Percentiles rank a stretch among this genome's conserved stretches.
phyloP scores from a whole-genome alignment of 2,888 invertebrate species.

The Drosophila flavopinicola region DNA sequence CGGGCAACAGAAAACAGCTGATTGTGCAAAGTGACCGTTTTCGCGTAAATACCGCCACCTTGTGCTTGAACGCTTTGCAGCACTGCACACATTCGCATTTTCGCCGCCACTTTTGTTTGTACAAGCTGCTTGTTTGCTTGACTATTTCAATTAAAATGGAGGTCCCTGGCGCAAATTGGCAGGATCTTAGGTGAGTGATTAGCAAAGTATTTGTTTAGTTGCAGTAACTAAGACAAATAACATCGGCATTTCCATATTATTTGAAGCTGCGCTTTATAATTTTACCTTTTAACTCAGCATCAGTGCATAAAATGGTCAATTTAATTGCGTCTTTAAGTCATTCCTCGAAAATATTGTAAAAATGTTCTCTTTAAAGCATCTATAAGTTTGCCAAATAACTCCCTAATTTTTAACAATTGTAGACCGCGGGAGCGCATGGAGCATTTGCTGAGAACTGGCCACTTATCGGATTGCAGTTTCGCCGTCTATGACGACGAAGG shows the following conservation, averaged over 20 bases:
- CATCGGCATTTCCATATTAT: background rate
- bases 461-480: conserved; percentile 59
- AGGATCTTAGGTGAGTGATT: conserved; percentile 33
- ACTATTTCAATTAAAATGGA: conserved; percentile 23
- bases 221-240: too few relatives aligned
- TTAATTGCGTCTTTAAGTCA: too few relatives aligned
- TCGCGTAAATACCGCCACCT: background rate
- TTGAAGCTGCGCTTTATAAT: background rate
- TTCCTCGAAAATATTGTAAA: too few relatives aligned
- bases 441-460: conserved; percentile 45
- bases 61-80: conserved; percentile 18
- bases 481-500: conserved; percentile 37
- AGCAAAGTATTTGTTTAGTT: background rate
- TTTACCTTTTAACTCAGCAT: too few relatives aligned
- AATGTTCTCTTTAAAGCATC: too few relatives aligned
- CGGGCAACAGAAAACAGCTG: conserved; percentile 48
- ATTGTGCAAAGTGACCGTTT: conserved; percentile 31
- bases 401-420: too few relatives aligned
- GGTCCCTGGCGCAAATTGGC: conserved; percentile 22
- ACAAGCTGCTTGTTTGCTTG: background rate
- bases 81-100: conserved; percentile 21
- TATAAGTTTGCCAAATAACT: too few relatives aligned
- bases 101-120: conserved; percentile 17
- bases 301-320: too few relatives aligned
- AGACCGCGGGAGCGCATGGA: conserved; percentile 42